Evolutionary conservation across 2,888 invertebrate species (phyloP).

Genomic region (Amphipoea lucens): DNA sequence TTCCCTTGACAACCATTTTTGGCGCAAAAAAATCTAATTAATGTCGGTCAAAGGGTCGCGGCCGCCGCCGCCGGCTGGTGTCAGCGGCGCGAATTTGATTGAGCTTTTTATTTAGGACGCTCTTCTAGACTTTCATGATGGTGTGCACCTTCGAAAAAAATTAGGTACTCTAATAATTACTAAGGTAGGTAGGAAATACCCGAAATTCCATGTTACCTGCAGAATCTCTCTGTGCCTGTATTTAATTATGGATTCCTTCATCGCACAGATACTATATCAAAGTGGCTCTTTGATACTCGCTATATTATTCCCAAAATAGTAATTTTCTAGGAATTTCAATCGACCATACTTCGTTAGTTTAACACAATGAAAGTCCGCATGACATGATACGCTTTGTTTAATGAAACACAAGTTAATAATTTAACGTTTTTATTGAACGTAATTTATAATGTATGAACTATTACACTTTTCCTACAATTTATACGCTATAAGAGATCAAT

Average conservation of each 20-base stretch:
- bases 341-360: slow-evolving; percentile 21
- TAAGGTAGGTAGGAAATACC: neutral
- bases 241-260: slow-evolving; percentile 75
- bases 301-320: slow-evolving; percentile 69
- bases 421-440: slow-evolving; percentile 89
- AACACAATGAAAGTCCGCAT: slow-evolving; percentile 12
- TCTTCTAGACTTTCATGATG: slow-evolving; percentile 70
- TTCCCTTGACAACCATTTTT: slow-evolving; percentile 42
- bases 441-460: slow-evolving; percentile 82
- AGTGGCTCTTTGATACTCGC: slow-evolving; percentile 66
- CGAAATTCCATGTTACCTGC: slow-evolving; percentile 34
- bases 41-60: slow-evolving; percentile 78
- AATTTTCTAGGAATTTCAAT: slow-evolving; percentile 57
- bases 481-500: slow-evolving; percentile 81
- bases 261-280: slow-evolving; percentile 70
- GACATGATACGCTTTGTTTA: slow-evolving; percentile 3
- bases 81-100: slow-evolving; percentile 75
- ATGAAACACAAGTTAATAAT: slow-evolving; percentile 76
- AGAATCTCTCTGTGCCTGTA: slow-evolving; percentile 58
- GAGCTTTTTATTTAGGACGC: slow-evolving; percentile 74
- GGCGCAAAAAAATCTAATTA: slow-evolving; percentile 76
- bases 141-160: slow-evolving; percentile 59
- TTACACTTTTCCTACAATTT: slow-evolving; percentile 83
- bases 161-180: slow-evolving; percentile 43
- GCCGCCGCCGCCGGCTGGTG: slow-evolving; percentile 43